Evolutionary conservation across 2,888 invertebrate genomes (phyloP).

Genomic region (Dryobotodes eremita): DNA sequence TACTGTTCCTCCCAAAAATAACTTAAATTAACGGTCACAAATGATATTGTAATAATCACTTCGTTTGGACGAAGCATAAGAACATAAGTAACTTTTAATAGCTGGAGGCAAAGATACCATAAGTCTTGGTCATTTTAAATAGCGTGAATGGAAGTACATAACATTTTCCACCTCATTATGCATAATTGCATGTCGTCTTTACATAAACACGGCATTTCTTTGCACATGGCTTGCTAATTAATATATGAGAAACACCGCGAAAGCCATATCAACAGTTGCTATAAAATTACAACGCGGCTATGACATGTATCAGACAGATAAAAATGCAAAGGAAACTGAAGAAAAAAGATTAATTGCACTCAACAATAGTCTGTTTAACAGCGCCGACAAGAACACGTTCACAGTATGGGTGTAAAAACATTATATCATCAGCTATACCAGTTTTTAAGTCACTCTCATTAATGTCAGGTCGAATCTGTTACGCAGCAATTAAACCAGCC

Average conservation of each 20-base stretch:
- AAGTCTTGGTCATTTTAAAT: not conserved
- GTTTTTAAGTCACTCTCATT: conserved; percentile 64
- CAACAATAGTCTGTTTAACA: conserved; percentile 60
- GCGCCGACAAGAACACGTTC: conserved; percentile 54
- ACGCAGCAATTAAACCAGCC: conserved; percentile 67
- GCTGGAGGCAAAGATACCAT: not conserved
- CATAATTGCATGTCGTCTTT: conserved; percentile 49
- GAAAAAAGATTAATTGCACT: conserved; percentile 57
- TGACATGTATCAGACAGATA: conserved; percentile 48
- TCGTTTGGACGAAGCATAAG: not conserved
- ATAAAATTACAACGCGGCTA: conserved; percentile 32
- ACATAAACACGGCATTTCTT: conserved; percentile 53
- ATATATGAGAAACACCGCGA: conserved; percentile 55
- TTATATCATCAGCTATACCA: conserved; percentile 59
- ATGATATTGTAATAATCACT: not conserved
- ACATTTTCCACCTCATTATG: conserved; percentile 43
- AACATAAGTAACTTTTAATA: not conserved
- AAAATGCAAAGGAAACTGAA: conserved; percentile 54
- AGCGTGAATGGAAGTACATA: conserved; percentile 18
- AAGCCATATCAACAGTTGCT: conserved; percentile 51
- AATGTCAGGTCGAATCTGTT: conserved; percentile 65
- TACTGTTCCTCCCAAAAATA: not conserved
- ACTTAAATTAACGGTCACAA: not conserved
- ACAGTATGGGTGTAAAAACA: conserved; percentile 56
- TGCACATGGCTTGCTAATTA: conserved; percentile 44